Base-by-base conservation (phyloP, 2,888 invertebrate genomes). In the Leptopilina drosophilae region DNA sequence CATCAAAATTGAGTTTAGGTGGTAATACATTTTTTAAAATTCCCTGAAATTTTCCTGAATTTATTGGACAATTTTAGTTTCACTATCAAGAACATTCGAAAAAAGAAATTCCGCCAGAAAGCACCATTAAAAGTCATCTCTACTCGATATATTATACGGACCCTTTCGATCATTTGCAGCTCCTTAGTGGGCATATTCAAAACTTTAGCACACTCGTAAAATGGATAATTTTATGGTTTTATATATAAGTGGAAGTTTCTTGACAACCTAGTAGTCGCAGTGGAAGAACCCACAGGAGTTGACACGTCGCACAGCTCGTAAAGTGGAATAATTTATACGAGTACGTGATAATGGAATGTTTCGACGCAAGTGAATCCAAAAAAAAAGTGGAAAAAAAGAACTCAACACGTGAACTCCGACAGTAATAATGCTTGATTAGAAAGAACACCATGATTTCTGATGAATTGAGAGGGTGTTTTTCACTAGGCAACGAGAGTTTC, bases 271-370 rank as follows among this genome's bases (percentile, higher is more conserved):
- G 33, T 5, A 73, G 26, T 56, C 9, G 26, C 5, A 14, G 33
- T 26, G 15, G n/a, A 56, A 12, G 20, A 33, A 8, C 56, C 56
- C 73, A 53, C 5, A 56, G 56, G 73, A 73, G 33, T 56, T 56
- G 56, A 53, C 33, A 73, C 8, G 8, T 73, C 56, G 33, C 33
- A 33, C 33, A 33, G 33, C 53, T 73, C 73, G n/a, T 73, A 56
- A 56, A 73, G 26, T 33, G 56, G 33, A 73, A 73, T 73, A 73
- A 73, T 73, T 73, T 56, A 73, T 73, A 9, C 9, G 53, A 33
- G 56, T 56, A 73, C 56, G 56, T 56, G 56, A 73, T 73, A 73
- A 73, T 73, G 56, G 56, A 56, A 73, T 73, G 56, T 73, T 73
- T 56, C 53, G 56, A 73, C 62, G 20, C 53, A 53, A 33, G 49